These are phyloP conservation scores for Trypoxylus dichotomus DNA, from an alignment of 1,140 invertebrate genomes.

Conservation along the genomic window DNA sequence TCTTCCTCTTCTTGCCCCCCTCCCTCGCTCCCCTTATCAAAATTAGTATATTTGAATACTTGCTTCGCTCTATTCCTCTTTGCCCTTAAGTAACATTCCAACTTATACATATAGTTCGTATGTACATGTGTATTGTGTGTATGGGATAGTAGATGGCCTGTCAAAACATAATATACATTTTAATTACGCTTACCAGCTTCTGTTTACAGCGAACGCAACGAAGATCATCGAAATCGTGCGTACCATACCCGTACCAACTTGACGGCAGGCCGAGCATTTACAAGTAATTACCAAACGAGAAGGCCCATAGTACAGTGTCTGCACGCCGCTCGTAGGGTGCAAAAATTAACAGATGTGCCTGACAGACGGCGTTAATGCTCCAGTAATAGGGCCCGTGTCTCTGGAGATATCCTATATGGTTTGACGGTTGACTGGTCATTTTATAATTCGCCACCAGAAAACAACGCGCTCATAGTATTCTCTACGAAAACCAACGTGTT, in stretches of 20 bases:
- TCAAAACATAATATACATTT: slow-evolving; percentile 50
- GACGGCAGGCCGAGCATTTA: slow-evolving; percentile 23
- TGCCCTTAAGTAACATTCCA: neutral
- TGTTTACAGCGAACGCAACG: slow-evolving; percentile 34
- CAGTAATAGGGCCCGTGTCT: slow-evolving; percentile 46
- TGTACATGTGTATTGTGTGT: neutral
- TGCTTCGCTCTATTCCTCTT: too few relatives aligned
- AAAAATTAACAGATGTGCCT: slow-evolving; percentile 54
- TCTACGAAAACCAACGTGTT: neutral
- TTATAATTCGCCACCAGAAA: slow-evolving; percentile 34
- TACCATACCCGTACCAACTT: neutral
- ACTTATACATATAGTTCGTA: neutral
- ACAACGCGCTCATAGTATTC: neutral
- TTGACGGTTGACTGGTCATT: slow-evolving; percentile 44
- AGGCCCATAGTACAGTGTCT: neutral
- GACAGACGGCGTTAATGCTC: slow-evolving; percentile 50
- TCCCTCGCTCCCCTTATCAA: too few relatives aligned
- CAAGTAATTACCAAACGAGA: slow-evolving; percentile 39
- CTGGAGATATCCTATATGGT: slow-evolving; percentile 39
- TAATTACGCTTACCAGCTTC: slow-evolving; percentile 46
- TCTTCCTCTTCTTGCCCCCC: too few relatives aligned
- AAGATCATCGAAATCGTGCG: neutral
- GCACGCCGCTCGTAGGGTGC: slow-evolving; percentile 41
- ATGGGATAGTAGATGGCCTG: slow-evolving; percentile 30
- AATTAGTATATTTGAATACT: too few relatives aligned